Evolutionary conservation across 2,113 vertebrate genomes (phyloP).

Genomic region (Caracal caracal): DNA sequence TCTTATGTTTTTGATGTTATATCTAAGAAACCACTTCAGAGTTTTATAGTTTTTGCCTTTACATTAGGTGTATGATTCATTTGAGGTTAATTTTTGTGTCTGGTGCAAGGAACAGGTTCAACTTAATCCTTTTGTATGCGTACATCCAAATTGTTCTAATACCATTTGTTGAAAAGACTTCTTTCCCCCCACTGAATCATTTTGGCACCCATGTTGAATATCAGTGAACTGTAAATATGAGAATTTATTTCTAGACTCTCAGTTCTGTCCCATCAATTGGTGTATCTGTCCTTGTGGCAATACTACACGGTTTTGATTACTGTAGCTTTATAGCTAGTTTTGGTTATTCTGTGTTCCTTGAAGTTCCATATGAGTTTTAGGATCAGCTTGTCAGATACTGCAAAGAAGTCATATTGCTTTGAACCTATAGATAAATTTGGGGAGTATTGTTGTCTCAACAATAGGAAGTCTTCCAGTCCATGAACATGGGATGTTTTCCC

Average conservation of each 20-base stretch:
- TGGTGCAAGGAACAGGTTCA: not conserved
- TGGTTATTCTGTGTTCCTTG: not conserved
- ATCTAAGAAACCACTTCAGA: slow-evolving; percentile 3
- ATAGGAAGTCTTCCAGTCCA: not conserved
- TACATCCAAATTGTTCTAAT: not conserved
- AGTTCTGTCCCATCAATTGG: not conserved
- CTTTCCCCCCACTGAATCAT: not conserved
- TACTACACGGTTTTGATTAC: not conserved
- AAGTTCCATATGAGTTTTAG: not conserved
- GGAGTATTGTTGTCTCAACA: not conserved
- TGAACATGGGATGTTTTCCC: not conserved
- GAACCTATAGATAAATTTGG: not conserved
- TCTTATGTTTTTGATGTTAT: not conserved
- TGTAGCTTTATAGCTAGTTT: not conserved
- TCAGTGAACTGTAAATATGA: not conserved
- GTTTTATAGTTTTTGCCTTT: not conserved
- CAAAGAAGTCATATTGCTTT: not conserved
- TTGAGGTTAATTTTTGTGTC: not conserved
- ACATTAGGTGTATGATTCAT: not conserved
- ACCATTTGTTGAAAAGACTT: not conserved
- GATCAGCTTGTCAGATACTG: not conserved
- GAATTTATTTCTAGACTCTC: not conserved
- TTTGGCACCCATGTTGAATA: not conserved
- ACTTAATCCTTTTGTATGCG: not conserved
- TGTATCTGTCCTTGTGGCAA: not conserved